Base-by-base conservation (phyloP, 2,797 vertebrate genomes). In the Heterohyrax brucei region DNA sequence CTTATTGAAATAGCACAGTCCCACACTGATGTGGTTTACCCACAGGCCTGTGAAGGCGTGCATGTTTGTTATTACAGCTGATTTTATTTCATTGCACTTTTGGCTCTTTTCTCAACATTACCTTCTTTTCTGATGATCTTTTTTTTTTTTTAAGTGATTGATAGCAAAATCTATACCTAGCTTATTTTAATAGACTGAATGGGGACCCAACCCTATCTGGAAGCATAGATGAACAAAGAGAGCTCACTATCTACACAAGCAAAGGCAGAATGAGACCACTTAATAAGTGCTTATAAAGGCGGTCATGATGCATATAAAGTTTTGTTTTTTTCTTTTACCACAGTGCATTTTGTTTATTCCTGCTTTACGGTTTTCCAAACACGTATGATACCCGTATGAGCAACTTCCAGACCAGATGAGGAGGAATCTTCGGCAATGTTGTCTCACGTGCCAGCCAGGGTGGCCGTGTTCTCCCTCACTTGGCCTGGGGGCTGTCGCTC, bases 331-430 rank as follows among this genome's bases (percentile, higher is more conserved):
- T 33, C 75, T 72, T 91, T 5, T 16, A 83, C 30, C 14, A 97
- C 77, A 72, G 82, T 28, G 81, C 53, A n/a, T 73, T 93, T 95
- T 83, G 91, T 97, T 97, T 96, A 77, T 70, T 48, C 76, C 84
- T 90, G 86, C 72, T 95, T 94, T 92, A 93, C 66, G 76, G 70
- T 72, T 94, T 95, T 97, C 92, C 68, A 85, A 97, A 97, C 62
- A 89, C 56, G 76, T 89, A 77, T 19, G 76, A 95, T 87, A 89
- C 85, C 92, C 95, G 81, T n/a, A 96, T 61, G 83, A 97, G 93
- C 91, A 33, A 80, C 91, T 96, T 96, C 78, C 94, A 98, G 93
- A 97, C 78, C 94, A 98, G 93, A 97, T 95, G 97, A 95, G 48
- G 84, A 77, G 48, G 85, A 80, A 95, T 80, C 94, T 62, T 95